Evolutionary conservation across 2,888 invertebrate genomes (phyloP).

Genomic region (Proisotoma minuta): DNA sequence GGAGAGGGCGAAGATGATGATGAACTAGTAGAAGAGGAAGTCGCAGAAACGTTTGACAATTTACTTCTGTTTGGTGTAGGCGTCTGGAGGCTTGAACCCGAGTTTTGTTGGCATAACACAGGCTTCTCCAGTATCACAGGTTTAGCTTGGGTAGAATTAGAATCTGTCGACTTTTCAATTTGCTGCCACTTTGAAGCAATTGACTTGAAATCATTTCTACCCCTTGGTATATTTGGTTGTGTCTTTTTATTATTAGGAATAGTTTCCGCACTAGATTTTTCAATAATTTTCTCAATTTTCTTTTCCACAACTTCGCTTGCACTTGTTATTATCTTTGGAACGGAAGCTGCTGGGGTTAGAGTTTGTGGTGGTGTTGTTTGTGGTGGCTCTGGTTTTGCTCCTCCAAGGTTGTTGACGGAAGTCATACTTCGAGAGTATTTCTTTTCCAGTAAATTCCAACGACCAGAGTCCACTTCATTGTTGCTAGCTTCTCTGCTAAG

Average conservation of each 20-base stretch:
- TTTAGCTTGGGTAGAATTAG: conserved; percentile 35
- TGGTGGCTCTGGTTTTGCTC: conserved; percentile 16
- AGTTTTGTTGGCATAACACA: conserved; percentile 30
- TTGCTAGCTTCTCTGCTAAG: conserved; percentile 17
- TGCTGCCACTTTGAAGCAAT: conserved; percentile 51
- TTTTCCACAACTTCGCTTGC: conserved; percentile 44
- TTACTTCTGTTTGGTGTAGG: conserved; percentile 9
- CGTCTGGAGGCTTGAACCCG: conserved; percentile 15
- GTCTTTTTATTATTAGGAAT: conserved; percentile 24
- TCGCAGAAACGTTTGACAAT: not conserved
- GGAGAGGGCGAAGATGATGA: not conserved
- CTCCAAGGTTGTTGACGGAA: conserved; percentile 39
- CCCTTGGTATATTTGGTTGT: conserved; percentile 38
- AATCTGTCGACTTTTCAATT: conserved; percentile 43
- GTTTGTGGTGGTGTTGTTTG: conserved; percentile 20
- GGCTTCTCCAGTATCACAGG: conserved; percentile 29
- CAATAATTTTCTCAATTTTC: conserved; percentile 44
- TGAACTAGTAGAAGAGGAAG: not conserved
- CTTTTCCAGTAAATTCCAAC: conserved; percentile 47
- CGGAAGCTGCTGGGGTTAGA: conserved; percentile 28
- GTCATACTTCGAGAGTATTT: conserved; percentile 48
- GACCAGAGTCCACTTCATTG: conserved; percentile 27
- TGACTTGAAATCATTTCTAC: conserved; percentile 49
- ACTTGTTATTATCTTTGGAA: conserved; percentile 36
- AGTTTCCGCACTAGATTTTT: conserved; percentile 30